phyloP scores from a whole-genome alignment of 1,140 invertebrate genomes.

The Drosophila oshimai region DNA sequence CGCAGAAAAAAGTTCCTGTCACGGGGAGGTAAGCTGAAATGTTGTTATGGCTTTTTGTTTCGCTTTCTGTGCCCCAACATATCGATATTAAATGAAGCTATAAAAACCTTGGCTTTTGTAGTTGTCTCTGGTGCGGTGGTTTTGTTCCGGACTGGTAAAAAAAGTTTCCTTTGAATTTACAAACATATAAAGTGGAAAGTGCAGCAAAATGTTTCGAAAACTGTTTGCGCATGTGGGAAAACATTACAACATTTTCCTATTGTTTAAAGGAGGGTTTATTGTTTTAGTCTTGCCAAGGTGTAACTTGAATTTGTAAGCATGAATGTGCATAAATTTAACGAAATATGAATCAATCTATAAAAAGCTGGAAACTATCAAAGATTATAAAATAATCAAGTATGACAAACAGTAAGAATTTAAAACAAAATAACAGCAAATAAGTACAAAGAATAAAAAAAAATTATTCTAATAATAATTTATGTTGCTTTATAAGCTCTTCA shows the following conservation, averaged over 20 bases:
- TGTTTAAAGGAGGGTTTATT: neutral
- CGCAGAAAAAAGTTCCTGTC: neutral
- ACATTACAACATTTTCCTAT: neutral
- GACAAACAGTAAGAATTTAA: too few species aligned
- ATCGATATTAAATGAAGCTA: slow-evolving; percentile 21
- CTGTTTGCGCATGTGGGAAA: neutral
- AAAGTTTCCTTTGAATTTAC: slow-evolving; percentile 9
- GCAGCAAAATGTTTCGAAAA: slow-evolving; percentile 3
- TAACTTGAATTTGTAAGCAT: neutral
- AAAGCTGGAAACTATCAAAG: neutral
- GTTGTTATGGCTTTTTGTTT: neutral
- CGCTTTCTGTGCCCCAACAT: neutral
- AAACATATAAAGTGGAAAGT: too few species aligned
- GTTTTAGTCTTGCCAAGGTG: neutral
- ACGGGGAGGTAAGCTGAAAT: neutral
- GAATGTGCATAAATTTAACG: neutral
- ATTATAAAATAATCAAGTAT: too few species aligned
- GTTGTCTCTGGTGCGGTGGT: neutral
- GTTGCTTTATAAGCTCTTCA: too few species aligned
- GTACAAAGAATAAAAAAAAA: too few species aligned
- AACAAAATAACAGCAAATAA: too few species aligned
- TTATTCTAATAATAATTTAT: too few species aligned
- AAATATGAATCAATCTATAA: neutral
- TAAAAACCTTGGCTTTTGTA: slow-evolving; percentile 6
- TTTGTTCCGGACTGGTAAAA: neutral